Evolutionary conservation across 92 coral and sea anemone species (phyloP), one percentile per base, ranked within the genome.

Genomic region (Phenganax stokvisi): DNA sequence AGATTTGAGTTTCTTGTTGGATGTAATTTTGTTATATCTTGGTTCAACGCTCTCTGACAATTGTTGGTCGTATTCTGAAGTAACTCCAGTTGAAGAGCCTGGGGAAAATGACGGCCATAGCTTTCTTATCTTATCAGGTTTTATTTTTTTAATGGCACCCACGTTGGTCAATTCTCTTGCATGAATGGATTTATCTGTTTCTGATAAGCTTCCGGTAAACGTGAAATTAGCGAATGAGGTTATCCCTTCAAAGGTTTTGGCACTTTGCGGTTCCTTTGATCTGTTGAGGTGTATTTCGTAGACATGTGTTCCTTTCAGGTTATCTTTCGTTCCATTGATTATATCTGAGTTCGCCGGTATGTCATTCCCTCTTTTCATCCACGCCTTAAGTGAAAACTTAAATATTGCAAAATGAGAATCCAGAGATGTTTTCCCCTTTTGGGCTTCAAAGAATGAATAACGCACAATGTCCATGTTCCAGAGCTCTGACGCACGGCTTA

Each of bases 351-450:
- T 68, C 37, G 58, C 75, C 6, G 57, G 78, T 29, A 70, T n/a
- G 57, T 81, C 85, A 16, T 81, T 71, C 4, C 85, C 70, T n/a
- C 31, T 59, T 57, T 56, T 72, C 72, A 60, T 31, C 77, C 68
- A 81, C 7, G 85, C 30, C 20, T 63, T 70, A 52, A 81, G 31
- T 6, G 58, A 66, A 47, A 81, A 81, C 63, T 81, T 81, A 53
- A 81, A 81, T 55, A 78, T 81, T 17, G 85, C 85, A 81, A 81
- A 81, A 54, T 81, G 85, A 17, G 79, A 81, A 81, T 81, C 85
- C 13, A 81, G 58, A 16, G 79, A 72, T n/a, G 85, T 81, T 30
- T 81, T 71, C 30, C 71, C 85, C 47, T 81, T 81, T 60, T 81
- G 85, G 37, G 79, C 85, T 69, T 81, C 71, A 57, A 81, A 81